These are phyloP conservation scores for Limnephilus marmoratus DNA, from an alignment of 2,888 invertebrate species.

Conservation along the genomic window DNA sequence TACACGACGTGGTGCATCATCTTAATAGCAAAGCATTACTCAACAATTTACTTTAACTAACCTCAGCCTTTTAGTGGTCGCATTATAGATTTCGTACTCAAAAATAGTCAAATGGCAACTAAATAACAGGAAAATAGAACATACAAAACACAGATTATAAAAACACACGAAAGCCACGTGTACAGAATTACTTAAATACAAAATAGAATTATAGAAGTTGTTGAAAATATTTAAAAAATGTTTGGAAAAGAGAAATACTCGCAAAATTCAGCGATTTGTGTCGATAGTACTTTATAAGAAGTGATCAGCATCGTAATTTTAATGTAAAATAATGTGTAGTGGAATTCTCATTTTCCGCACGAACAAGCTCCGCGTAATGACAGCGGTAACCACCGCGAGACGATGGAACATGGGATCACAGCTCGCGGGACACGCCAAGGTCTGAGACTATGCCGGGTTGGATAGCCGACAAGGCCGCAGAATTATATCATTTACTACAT, in stretches of 20 bases:
- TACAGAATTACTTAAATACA: no score
- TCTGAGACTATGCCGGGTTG: not conserved
- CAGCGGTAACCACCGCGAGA: constrained; percentile 16
- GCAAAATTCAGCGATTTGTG: not conserved
- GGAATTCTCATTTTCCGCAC: constrained; percentile 40
- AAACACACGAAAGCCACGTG: no score
- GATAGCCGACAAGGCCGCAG: constrained; percentile 7
- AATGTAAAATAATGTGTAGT: not conserved
- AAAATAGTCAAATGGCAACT: no score
- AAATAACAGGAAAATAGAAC: no score
- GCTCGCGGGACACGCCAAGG: constrained; percentile 24
- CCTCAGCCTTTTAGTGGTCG: no score
- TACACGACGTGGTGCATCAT: no score
- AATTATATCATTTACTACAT: not conserved
- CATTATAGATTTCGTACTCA: no score
- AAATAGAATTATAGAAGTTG: no score
- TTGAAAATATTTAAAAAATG: not conserved
- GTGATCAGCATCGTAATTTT: not conserved
- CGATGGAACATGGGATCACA: not conserved
- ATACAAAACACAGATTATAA: no score
- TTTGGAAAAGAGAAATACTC: not conserved
- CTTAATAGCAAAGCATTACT: no score
- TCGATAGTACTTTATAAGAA: not conserved
- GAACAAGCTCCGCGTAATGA: constrained; percentile 39
- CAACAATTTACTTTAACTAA: no score